phyloP scores from a whole-genome alignment of 1,140 invertebrate species.

The Brachionus koreanus region DNA sequence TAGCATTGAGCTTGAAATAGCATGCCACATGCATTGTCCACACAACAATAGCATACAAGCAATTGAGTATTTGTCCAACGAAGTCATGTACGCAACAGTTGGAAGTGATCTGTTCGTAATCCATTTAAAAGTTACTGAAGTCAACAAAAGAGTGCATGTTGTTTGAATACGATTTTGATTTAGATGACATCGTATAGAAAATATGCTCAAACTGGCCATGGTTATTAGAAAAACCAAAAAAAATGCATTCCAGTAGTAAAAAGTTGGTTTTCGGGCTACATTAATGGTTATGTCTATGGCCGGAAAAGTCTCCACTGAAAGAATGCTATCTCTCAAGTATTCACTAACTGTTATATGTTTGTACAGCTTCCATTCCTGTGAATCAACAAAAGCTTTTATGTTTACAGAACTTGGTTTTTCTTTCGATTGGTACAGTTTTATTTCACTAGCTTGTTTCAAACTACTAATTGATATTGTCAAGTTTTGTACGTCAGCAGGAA shows the following conservation, averaged over 20 bases:
- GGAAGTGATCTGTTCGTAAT: conserved; percentile 54
- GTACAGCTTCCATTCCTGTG: conserved; percentile 40
- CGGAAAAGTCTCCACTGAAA: neutral
- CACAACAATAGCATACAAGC: neutral
- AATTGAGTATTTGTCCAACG: conserved; percentile 49
- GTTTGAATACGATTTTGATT: conserved; percentile 48
- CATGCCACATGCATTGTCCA: conserved; percentile 12
- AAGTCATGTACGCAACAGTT: conserved; percentile 54
- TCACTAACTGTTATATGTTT: neutral
- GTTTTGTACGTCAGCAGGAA: conserved; percentile 38
- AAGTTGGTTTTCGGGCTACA: neutral
- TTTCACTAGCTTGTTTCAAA: neutral
- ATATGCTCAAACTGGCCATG: neutral
- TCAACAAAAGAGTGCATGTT: conserved; percentile 49
- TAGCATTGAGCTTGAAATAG: neutral
- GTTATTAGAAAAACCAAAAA: conserved; percentile 28
- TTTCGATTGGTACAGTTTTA: neutral
- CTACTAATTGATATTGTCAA: conserved; percentile 1
- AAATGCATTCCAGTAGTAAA: conserved; percentile 40
- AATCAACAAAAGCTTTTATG: conserved; percentile 17
- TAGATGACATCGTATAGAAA: conserved; percentile 43
- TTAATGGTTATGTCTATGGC: conserved; percentile 5
- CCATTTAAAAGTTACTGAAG: conserved; percentile 54
- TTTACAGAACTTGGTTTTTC: conserved; percentile 1
- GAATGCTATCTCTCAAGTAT: neutral